These are phyloP conservation scores for Macaria liturata DNA, from an alignment of 2,888 invertebrate species.

Conservation along the genomic window DNA sequence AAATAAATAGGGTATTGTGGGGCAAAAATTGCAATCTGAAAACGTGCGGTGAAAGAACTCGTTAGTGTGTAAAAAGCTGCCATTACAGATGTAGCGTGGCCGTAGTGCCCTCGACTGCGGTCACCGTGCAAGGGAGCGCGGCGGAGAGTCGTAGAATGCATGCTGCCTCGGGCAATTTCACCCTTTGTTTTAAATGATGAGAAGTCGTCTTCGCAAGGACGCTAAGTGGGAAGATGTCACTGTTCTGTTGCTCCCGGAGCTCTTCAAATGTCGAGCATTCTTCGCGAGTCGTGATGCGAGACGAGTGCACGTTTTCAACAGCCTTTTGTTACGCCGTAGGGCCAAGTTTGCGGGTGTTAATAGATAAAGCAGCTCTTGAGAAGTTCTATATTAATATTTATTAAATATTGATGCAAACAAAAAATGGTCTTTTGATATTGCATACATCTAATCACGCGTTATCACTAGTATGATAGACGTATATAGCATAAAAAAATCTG, in stretches of 20 bases:
- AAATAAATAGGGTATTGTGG: constrained; percentile 27
- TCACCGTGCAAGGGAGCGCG: constrained; percentile 60
- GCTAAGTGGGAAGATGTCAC: constrained; percentile 70
- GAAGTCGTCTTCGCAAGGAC: constrained; percentile 61
- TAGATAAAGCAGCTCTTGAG: neutral
- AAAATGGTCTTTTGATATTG: no score
- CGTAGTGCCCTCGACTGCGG: constrained; percentile 59
- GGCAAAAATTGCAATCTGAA: constrained; percentile 27
- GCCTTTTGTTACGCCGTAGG: constrained; percentile 59
- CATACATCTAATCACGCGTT: no score
- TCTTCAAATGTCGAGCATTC: constrained; percentile 66
- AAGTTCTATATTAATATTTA: neutral
- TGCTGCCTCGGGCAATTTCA: constrained; percentile 66
- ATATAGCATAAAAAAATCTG: no score
- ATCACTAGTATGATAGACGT: no score
- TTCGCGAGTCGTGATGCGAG: constrained; percentile 57
- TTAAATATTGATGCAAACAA: no score
- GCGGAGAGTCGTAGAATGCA: constrained; percentile 45
- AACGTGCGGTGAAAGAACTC: constrained; percentile 37
- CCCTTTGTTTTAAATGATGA: constrained; percentile 76
- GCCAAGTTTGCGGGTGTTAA: constrained; percentile 6
- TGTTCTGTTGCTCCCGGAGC: constrained; percentile 60
- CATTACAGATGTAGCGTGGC: constrained; percentile 47
- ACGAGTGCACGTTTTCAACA: constrained; percentile 66
- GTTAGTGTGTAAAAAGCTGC: constrained; percentile 36